phyloP scores from a whole-genome alignment of 2,797 vertebrate genomes.

The Phoxinus dragarum region DNA sequence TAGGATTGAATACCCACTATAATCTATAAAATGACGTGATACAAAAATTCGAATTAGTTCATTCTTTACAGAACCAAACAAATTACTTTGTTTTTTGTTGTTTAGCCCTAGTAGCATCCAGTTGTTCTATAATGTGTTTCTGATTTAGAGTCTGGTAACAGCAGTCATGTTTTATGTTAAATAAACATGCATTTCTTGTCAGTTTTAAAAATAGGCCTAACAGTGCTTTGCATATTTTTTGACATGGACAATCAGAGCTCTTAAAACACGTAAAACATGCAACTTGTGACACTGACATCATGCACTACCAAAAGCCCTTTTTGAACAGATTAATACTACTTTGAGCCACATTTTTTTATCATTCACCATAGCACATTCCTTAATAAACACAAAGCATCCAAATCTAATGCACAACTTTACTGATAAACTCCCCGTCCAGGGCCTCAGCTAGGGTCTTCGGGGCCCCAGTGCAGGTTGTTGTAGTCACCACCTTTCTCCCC shows the following conservation, averaged over 20 bases:
- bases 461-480: not conserved
- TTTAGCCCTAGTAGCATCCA: not conserved
- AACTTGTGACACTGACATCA: not conserved
- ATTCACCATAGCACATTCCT: conserved; percentile 11
- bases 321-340: conserved; percentile 1
- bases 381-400: not conserved
- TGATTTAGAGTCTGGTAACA: not conserved
- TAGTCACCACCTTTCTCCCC: not conserved
- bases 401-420: not conserved
- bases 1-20: not conserved
- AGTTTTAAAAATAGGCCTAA: conserved; percentile 3
- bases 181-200: not conserved
- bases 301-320: conserved; percentile 27
- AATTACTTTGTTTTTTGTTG: not conserved
- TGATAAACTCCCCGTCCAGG: not conserved
- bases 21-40: not conserved
- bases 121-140: not conserved
- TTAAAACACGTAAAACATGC: conserved; percentile 4
- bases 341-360: conserved; percentile 5
- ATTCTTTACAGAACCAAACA: not conserved
- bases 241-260: not conserved
- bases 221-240: conserved; percentile 8
- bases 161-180: not conserved
- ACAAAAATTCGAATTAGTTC: not conserved
- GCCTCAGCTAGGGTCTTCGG: not conserved